A percentile compares a stretch with the other conserved stretches of the same genome.
Evolutionary conservation across 1,140 invertebrate genomes (phyloP).

Genomic region (Hyphantria cunea): DNA sequence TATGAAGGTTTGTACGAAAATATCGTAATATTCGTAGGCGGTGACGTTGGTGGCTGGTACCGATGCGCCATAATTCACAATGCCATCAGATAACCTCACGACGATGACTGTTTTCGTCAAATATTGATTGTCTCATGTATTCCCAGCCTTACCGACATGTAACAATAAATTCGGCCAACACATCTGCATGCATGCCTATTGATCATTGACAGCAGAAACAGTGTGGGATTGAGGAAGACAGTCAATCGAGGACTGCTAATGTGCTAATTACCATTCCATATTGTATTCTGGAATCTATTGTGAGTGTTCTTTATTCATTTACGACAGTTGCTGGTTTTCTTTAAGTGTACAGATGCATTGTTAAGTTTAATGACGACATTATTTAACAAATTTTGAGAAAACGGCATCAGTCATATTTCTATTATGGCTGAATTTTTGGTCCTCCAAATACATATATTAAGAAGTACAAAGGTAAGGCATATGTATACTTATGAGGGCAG

Average conservation of each 20-base stretch:
- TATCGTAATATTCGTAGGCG: slow-evolving; percentile 41
- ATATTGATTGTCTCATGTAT: slow-evolving; percentile 39
- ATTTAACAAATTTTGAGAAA: slow-evolving; percentile 15
- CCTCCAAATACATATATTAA: background rate
- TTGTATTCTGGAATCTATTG: slow-evolving; percentile 29
- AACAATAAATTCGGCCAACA: slow-evolving; percentile 27
- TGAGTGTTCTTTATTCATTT: slow-evolving; percentile 16
- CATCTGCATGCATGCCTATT: slow-evolving; percentile 6
- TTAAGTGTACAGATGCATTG: slow-evolving; percentile 8
- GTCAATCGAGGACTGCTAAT: slow-evolving; percentile 24
- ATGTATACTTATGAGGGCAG: slow-evolving; percentile 5
- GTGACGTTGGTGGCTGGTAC: slow-evolving; percentile 53
- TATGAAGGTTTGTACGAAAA: slow-evolving; percentile 40
- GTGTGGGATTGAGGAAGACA: slow-evolving; percentile 26
- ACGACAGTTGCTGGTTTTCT: slow-evolving; percentile 15
- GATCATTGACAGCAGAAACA: slow-evolving; percentile 21
- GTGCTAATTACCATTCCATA: slow-evolving; percentile 23
- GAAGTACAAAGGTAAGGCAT: background rate
- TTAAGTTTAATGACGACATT: slow-evolving; percentile 15
- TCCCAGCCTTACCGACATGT: slow-evolving; percentile 17
- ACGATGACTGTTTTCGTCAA: slow-evolving; percentile 40
- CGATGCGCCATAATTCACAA: slow-evolving; percentile 45
- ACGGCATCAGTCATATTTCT: slow-evolving; percentile 12
- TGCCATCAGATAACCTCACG: slow-evolving; percentile 47
- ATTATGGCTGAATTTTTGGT: background rate